Percentiles rank a stretch among this genome's conserved stretches.
These are phyloP conservation scores for Premnoplex brunnescens DNA, from an alignment of 2,797 vertebrate genomes.

Conservation along the genomic window DNA sequence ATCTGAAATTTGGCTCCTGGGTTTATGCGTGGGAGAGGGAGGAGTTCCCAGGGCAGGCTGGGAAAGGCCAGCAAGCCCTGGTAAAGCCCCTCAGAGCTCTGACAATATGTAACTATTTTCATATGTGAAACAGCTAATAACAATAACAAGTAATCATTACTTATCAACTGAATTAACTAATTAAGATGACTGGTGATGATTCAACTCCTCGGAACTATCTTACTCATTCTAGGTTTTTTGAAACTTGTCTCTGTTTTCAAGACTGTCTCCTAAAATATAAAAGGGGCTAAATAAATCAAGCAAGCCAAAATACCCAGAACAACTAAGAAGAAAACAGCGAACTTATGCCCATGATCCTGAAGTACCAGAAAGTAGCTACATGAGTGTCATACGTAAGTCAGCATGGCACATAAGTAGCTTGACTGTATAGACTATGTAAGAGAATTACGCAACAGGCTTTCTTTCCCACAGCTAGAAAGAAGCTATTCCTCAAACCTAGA, in stretches of 20 bases:
- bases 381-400: not conserved
- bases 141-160: not conserved
- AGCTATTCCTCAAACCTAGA: not conserved
- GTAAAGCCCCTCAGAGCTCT: not conserved
- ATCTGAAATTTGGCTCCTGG: not conserved
- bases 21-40: rapidly evolving
- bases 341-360: not conserved
- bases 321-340: not conserved
- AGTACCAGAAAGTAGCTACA: not conserved
- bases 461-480: not conserved
- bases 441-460: not conserved
- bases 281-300: not conserved
- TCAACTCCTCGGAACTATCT: not conserved
- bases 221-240: not conserved
- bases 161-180: not conserved
- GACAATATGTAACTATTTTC: not conserved
- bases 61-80: not conserved
- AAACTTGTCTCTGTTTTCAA: not conserved
- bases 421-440: not conserved
- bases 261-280: not conserved
- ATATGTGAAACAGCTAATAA: not conserved
- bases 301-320: not conserved
- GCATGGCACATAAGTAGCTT: not conserved
- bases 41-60: not conserved
- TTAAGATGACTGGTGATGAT: not conserved